phyloP scores from a whole-genome alignment of 2,888 invertebrate genomes.

The Phytoseiulus persimilis region DNA sequence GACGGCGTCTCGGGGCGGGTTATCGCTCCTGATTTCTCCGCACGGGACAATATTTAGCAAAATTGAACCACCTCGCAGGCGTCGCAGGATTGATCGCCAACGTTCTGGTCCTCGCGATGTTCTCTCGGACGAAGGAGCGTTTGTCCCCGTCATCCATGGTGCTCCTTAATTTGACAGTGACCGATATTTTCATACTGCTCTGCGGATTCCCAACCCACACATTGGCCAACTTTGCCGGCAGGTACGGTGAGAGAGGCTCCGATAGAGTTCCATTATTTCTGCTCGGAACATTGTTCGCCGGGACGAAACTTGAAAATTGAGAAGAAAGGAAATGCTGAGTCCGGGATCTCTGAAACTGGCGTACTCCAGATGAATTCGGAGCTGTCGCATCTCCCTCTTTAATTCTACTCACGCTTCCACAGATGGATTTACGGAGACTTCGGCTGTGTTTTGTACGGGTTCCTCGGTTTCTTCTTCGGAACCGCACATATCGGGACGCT shows the following conservation, averaged over 20 bases:
- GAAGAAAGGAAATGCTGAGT: no score
- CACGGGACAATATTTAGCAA: no score
- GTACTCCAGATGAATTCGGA: neutral
- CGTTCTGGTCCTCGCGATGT: conserved; percentile 42
- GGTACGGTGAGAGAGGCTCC: conserved; percentile 42
- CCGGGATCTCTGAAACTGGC: no score
- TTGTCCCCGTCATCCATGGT: conserved; percentile 44
- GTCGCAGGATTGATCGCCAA: neutral
- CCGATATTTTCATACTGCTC: conserved; percentile 43
- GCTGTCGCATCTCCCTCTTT: conserved; percentile 42
- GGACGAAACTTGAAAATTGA: no score
- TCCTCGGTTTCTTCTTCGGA: conserved; percentile 47
- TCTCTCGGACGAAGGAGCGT: conserved; percentile 41
- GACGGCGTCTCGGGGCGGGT: no score
- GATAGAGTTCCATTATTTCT: neutral
- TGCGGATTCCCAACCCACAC: conserved; percentile 44
- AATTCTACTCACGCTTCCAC: conserved; percentile 41
- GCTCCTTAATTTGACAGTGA: conserved; percentile 44
- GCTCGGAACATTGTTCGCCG: neutral
- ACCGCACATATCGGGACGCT: conserved; percentile 46
- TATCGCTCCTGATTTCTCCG: no score
- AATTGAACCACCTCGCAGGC: neutral
- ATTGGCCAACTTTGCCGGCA: conserved; percentile 43
- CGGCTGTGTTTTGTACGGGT: conserved; percentile 47
- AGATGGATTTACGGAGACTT: conserved; percentile 47